Base-by-base conservation (phyloP, 2,888 invertebrate species). In the Netelia melanura region DNA sequence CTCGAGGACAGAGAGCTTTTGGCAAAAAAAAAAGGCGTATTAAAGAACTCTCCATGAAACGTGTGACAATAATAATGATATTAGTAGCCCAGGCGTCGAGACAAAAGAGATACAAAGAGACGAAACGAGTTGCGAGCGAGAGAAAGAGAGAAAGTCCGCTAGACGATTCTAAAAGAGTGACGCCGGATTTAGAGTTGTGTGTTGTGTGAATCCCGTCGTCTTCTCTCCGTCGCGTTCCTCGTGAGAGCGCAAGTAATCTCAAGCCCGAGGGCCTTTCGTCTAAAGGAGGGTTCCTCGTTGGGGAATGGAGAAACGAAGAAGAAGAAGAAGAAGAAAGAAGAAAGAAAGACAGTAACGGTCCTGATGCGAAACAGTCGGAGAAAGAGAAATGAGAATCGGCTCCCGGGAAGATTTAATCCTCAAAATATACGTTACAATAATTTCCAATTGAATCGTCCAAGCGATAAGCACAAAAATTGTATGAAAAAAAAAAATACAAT, bases 141-240 rank as follows among this genome's bases (percentile, higher is more conserved):
- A 75, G 25, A 52, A 43, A 43, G 72, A 48, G 58, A 68, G 79
- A 83, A 62, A 67, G 43, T 67, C 68, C 81, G 83, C 86, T 89
- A 89, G 91, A 91, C 90, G 90, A 88, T 89, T 90, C 89, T 89
- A 90, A 91, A 91, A 91, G 89, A 91, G 90, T 88, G 86, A 85
- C 86, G 88, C 90, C 91, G 89, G 89, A 91, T 91, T 91, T 91
- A 91, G 91, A 89, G 91, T 89, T 89, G 89, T 86, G 30, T 68
- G 71, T 85, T 81, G 86, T 87, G 86, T 86, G 78, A 17, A 70
- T 58, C 58, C 17, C 58, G 11, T 38, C 38, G 56, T 61, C 81
- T 62, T 30, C 48, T 11, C 44, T 64, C 54, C n/a, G 52, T 43
- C 14, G 67, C 48, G 43, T 67, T 48, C 8, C 23, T 67, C 48